Percentiles rank a stretch among this genome's conserved stretches.
These are phyloP conservation scores for Mobula hypostoma DNA, from an alignment of 2,113 vertebrate species.

Conservation along the genomic window DNA sequence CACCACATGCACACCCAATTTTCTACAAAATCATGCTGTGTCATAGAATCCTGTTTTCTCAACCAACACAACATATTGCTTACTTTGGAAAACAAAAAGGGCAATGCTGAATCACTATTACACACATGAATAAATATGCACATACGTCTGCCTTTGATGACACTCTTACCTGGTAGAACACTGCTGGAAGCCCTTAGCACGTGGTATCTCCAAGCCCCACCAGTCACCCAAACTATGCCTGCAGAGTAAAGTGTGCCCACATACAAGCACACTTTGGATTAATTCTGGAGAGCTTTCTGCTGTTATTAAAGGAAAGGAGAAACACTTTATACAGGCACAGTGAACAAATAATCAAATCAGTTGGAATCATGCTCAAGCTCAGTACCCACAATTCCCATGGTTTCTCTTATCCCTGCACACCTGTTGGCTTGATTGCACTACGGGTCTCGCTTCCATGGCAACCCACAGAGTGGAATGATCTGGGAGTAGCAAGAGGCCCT, in stretches of 20 bases:
- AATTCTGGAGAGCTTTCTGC: neutral
- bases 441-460: no score
- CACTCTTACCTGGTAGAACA: neutral
- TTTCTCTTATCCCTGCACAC: no score
- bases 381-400: no score
- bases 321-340: neutral
- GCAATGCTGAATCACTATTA: neutral
- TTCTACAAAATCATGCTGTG: no score
- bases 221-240: no score
- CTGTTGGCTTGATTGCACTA: no score
- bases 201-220: no score
- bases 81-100: neutral
- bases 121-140: neutral
- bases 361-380: neutral
- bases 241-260: neutral
- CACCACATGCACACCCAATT: no score
- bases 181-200: no score
- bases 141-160: neutral
- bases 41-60: neutral
- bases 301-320: neutral
- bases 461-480: no score
- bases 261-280: neutral
- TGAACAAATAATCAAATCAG: neutral
- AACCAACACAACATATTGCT: neutral
- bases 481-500: no score